Evolutionary conservation across 2,113 vertebrate genomes (phyloP), one percentile per base, ranked within the genome.

Genomic region (Herpetotheres cachinnans): DNA sequence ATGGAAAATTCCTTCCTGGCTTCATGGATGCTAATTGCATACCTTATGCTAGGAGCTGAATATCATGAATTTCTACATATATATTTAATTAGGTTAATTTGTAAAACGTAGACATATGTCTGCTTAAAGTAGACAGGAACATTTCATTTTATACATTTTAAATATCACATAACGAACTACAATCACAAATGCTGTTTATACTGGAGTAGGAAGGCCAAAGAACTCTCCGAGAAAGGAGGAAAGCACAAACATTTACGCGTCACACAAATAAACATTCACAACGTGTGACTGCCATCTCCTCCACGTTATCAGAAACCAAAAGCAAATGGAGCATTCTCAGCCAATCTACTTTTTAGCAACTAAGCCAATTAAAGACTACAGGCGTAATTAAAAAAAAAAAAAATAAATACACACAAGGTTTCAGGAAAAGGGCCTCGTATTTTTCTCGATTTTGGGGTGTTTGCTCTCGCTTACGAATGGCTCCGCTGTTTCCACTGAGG

Each of bases 41-140:
- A 95, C 88, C 87, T 91, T 67, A 76, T 66, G 86, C 87, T 77
- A 44, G 66, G 54, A 97, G 95, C 89, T 70, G 78, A 95, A 30
- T 38, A 94, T 70, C 95, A 93, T 70, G 55, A 72, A 95, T 87
- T 91, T 89, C 84, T 91, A 91, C 95, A 95, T 96, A 96, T 96
- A 97, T 96, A 96, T 97, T 96, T 97, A 96, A 97, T 97, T 95
- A 96, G 95, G 91, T 96, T 97, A 95, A 97, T 95, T 94, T 96
- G 91, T 92, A 95, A 94, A 93, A 92, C 0, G 13, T 36, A 95
- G 94, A 90, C 93, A 90, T 94, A 86, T 40, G 94, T 93, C 94
- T 94, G 78, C 89, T 81, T 83, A 22, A 89, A 91, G 93, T 66
- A 94, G 96, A 95, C 93, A 95, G 74, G 82, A 94, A 81, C 78